Percentiles rank a stretch among this genome's conserved stretches.
phyloP scores from a whole-genome alignment of 2,113 vertebrate species.

The Alethe castanea region DNA sequence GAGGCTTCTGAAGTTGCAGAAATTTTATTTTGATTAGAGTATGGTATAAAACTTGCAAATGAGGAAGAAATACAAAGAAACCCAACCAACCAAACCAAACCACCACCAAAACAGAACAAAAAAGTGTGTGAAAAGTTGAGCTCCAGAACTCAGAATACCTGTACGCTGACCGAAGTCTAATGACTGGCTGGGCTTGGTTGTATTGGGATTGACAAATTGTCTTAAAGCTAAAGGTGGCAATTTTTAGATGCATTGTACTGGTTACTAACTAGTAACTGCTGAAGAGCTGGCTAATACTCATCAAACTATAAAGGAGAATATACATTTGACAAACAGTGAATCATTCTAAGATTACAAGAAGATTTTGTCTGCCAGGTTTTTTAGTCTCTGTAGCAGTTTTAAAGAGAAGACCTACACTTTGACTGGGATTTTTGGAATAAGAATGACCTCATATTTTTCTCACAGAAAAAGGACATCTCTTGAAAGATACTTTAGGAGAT shows the following conservation, averaged over 20 bases:
- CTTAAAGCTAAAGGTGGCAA: background rate
- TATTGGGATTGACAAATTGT: background rate
- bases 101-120: background rate
- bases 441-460: background rate
- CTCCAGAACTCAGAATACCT: background rate
- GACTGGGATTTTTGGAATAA: background rate
- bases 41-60: background rate
- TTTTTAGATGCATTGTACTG: background rate
- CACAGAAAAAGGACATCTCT: background rate
- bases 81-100: background rate
- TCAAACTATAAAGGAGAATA: background rate
- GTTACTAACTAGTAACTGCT: background rate
- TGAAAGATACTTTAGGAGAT: background rate
- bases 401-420: background rate
- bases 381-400: background rate
- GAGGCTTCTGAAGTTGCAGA: background rate
- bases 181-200: background rate
- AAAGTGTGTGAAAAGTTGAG: background rate
- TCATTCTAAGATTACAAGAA: background rate
- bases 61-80: background rate
- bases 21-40: background rate
- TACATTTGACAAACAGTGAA: background rate
- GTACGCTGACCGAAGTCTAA: rapidly evolving
- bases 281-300: background rate
- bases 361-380: background rate